These are phyloP conservation scores for Poecilus cupreus DNA, from an alignment of 2,888 invertebrate species.

Conservation along the genomic window DNA sequence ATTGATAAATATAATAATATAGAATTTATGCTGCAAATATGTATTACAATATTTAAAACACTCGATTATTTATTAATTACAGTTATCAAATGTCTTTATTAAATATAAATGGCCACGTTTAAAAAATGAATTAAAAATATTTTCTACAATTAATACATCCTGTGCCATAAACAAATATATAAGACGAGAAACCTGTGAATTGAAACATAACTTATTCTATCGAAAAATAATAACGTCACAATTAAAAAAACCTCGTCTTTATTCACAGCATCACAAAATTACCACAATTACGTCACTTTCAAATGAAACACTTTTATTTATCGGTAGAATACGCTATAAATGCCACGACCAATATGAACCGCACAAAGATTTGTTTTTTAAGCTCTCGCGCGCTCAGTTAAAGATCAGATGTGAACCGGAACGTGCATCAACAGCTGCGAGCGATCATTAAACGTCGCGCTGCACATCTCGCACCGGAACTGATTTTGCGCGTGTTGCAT, in stretches of 20 bases:
- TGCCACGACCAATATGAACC: not conserved
- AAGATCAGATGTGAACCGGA: constrained; percentile 85
- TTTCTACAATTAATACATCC: constrained; percentile 11
- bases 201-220: constrained; percentile 22
- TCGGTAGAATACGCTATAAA: constrained; percentile 30
- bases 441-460: constrained; percentile 83
- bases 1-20: not conserved
- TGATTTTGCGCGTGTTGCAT: constrained; percentile 73
- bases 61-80: not conserved
- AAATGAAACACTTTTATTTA: constrained; percentile 4
- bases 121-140: not conserved
- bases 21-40: not conserved
- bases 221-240: constrained; percentile 11
- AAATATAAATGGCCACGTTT: constrained; percentile 45
- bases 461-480: constrained; percentile 89
- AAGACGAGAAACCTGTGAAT: not conserved
- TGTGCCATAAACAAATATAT: constrained; percentile 6
- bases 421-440: constrained; percentile 86
- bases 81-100: constrained; percentile 17
- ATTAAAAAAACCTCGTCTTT: no score
- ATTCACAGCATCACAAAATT: constrained; percentile 7
- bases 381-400: constrained; percentile 7
- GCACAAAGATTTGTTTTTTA: not conserved
- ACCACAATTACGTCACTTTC: not conserved
- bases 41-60: constrained; percentile 2